Evolutionary conservation across 2,797 vertebrate species (phyloP).

Genomic region (Hemibagrus guttatus): DNA sequence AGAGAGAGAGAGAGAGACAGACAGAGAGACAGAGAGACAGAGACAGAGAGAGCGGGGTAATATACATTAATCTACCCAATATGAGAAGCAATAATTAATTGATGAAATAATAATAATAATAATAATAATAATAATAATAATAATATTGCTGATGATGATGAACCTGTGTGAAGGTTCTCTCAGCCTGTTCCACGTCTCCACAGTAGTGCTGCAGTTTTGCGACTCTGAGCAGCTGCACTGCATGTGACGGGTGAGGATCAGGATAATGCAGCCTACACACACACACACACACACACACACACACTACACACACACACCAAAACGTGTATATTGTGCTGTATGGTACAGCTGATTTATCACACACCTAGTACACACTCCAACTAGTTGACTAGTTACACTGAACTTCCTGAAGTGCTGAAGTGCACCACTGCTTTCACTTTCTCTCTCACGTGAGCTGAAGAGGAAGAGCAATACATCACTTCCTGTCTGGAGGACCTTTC

Average conservation of each 20-base stretch:
- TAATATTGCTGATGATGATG: not conserved
- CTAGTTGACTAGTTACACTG: not conserved
- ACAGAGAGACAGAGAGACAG: constrained; percentile 33
- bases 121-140: not conserved
- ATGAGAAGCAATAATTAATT: not conserved
- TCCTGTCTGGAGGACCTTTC: not conserved
- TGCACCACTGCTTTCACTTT: not conserved
- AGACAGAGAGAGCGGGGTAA: not conserved
- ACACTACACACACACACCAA: constrained; percentile 41
- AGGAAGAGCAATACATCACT: not conserved
- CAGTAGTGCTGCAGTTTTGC: constrained; percentile 89
- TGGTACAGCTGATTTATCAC: not conserved
- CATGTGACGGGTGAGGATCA: constrained; percentile 86
- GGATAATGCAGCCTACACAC: constrained; percentile 81
- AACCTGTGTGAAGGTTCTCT: constrained; percentile 86
- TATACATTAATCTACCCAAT: no score
- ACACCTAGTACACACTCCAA: not conserved
- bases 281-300: constrained; percentile 55
- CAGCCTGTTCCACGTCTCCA: constrained; percentile 76
- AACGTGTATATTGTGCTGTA: constrained; percentile 30
- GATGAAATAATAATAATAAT: not conserved
- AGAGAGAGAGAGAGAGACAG: not conserved
- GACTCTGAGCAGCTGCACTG: constrained; percentile 88
- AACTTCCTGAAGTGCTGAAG: not conserved
- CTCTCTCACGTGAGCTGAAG: not conserved